Evolutionary conservation across 2,113 vertebrate species (phyloP), one percentile per base, ranked within the genome.

Genomic region (Misgurnus mizolepis): DNA sequence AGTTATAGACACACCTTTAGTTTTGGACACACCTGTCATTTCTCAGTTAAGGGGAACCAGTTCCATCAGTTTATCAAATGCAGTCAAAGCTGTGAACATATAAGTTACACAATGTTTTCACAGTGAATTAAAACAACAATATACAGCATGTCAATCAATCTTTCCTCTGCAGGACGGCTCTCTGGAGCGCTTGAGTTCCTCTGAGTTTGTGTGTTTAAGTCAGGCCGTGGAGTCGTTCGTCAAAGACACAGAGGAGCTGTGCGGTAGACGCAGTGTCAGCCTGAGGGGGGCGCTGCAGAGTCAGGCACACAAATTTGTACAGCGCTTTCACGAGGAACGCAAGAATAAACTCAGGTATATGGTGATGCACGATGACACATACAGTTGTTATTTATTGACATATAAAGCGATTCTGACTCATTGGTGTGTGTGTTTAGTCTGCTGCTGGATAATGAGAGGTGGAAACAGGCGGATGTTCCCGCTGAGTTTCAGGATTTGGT

Each of bases 381-480:
- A 2, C 2, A 66, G 18, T 53, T 15, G 10, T 9, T 14, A 9
- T 41, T 27, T 18, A 58, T 1, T 45, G 15, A 34, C 9, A 5
- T 40, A 7, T 45, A 6, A 7, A 53, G 4, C 43, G 27, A 70
- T 43, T 15, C 14, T 64, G 10, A 11, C 1, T 27, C 6, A 50
- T 65, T 53, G n/a, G 68, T 71, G 68, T 53, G 40, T 58, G 53
- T 71, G 27, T 71, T 11, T 85, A 99, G 98, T 88, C 93, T 99
- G 10, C 94, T 99, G 68, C 85, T 99, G 88, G 98, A 99, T 82
- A 98, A 97, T 0, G 98, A 99, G 84, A 95, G 97, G 58, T 99
- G 98, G 98, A 99, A 99, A 67, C 98, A 99, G 91, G 98, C 97
- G 0, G 98, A 99, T 79, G 98, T 99, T 82, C 96, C 98, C 1